Percentiles rank a stretch among this genome's conserved stretches.
Conservation (phyloP, 2,113 vertebrate species). For the Microcebus murinus region DNA sequence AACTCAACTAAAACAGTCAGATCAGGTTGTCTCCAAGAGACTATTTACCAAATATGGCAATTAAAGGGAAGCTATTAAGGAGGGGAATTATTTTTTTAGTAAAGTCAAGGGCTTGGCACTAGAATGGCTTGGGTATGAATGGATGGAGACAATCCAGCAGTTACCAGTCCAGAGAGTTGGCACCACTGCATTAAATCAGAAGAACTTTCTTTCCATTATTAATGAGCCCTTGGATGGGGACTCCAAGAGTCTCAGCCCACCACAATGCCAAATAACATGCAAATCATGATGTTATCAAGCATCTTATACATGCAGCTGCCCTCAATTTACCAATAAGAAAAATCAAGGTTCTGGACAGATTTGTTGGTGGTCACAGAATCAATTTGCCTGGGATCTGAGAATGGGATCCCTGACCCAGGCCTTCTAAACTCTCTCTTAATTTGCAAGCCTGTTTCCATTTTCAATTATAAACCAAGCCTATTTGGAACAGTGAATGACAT, state of each 20-base stretch:
- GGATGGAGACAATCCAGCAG: slow-evolving; percentile 75
- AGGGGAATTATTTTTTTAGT: slow-evolving; percentile 56
- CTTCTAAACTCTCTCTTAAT: background rate
- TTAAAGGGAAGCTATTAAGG: slow-evolving; percentile 47
- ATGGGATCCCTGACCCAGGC: background rate
- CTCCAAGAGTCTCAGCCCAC: slow-evolving; percentile 25
- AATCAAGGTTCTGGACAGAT: background rate
- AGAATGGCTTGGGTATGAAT: slow-evolving; percentile 58
- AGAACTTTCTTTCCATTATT: slow-evolving; percentile 53
- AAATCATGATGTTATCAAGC: background rate
- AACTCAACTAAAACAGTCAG: slow-evolving; percentile 69
- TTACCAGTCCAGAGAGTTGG: slow-evolving; percentile 59
- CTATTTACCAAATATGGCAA: slow-evolving; percentile 58
- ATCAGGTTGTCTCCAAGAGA: slow-evolving; percentile 58
- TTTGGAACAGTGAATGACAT: background rate
- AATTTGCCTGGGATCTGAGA: background rate
- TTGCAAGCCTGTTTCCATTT: slow-evolving; percentile 11
- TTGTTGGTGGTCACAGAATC: background rate
- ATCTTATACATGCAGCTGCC: background rate
- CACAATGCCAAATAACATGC: slow-evolving; percentile 25
- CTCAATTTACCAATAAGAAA: background rate
- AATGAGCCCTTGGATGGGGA: slow-evolving; percentile 27
- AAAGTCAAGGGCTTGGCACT: slow-evolving; percentile 67
- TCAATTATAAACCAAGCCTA: background rate
- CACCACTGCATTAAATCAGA: background rate